Evolutionary conservation across 2,113 vertebrate species (phyloP).

Genomic region (Xiphorhynchus elegans): DNA sequence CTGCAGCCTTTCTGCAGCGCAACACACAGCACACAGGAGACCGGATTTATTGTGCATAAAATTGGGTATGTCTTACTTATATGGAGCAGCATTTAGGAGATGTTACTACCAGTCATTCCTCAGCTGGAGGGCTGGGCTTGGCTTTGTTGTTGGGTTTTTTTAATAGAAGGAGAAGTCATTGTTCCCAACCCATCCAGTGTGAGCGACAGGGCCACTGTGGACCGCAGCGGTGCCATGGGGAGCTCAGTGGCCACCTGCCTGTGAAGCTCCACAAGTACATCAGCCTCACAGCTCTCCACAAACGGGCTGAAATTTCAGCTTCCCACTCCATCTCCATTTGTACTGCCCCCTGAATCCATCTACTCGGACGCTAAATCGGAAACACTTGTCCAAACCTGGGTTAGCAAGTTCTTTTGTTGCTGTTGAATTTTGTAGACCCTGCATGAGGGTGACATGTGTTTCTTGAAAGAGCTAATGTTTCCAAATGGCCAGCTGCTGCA

Average conservation of each 20-base stretch:
- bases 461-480: background rate
- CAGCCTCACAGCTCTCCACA: background rate
- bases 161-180: background rate
- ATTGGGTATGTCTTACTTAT: background rate
- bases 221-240: background rate
- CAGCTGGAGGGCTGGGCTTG: background rate
- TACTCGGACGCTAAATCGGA: background rate
- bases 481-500: rapidly evolving
- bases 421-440: background rate
- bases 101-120: background rate
- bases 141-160: background rate
- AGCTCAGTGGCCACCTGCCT: background rate
- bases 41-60: background rate
- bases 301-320: background rate
- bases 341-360: background rate
- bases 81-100: background rate
- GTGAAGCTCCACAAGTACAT: rapidly evolving
- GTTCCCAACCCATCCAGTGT: rapidly evolving
- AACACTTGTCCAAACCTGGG: background rate
- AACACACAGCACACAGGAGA: background rate
- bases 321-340: background rate
- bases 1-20: background rate
- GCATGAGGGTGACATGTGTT: background rate
- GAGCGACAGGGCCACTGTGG: rapidly evolving
- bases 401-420: background rate